phyloP scores from a whole-genome alignment of 1,140 invertebrate species.

The Paramacrobiotus metropolitanus region DNA sequence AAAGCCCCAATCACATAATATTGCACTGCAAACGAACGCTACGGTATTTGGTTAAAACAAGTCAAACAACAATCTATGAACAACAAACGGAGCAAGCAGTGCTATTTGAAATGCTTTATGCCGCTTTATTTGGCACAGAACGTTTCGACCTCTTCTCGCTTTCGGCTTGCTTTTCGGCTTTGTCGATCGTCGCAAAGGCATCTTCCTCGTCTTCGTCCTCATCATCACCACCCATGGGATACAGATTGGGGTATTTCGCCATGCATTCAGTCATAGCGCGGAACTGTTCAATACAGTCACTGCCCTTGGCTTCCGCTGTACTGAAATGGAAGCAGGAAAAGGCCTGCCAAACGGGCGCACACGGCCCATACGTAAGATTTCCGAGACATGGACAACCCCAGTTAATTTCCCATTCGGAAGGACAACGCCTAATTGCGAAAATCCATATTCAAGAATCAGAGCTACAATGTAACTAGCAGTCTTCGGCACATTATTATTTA shows the following conservation, averaged over 20 bases:
- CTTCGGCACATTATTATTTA: too few species aligned
- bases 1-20: too few species aligned
- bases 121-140: too few species aligned
- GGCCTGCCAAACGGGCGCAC: conserved; percentile 74
- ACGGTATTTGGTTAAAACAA: too few species aligned
- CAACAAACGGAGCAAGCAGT: too few species aligned
- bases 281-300: conserved; percentile 71
- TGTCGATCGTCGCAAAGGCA: conserved; percentile 30
- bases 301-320: conserved; percentile 45
- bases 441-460: too few species aligned
- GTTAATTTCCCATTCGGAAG: conserved; percentile 72
- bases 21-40: too few species aligned
- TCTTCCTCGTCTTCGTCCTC: conserved; percentile 12
- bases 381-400: conserved; percentile 90
- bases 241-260: conserved; percentile 59
- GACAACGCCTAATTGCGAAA: conserved; percentile 42
- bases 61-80: too few species aligned
- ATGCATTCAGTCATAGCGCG: conserved; percentile 79
- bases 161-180: not conserved
- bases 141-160: not conserved
- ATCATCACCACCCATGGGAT: conserved; percentile 32
- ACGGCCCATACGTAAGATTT: conserved; percentile 81
- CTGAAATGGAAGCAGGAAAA: conserved; percentile 83
- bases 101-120: too few species aligned
- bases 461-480: too few species aligned